Evolutionary conservation across 1,140 invertebrate species (phyloP).

Genomic region (Philopotamus ludificatus): DNA sequence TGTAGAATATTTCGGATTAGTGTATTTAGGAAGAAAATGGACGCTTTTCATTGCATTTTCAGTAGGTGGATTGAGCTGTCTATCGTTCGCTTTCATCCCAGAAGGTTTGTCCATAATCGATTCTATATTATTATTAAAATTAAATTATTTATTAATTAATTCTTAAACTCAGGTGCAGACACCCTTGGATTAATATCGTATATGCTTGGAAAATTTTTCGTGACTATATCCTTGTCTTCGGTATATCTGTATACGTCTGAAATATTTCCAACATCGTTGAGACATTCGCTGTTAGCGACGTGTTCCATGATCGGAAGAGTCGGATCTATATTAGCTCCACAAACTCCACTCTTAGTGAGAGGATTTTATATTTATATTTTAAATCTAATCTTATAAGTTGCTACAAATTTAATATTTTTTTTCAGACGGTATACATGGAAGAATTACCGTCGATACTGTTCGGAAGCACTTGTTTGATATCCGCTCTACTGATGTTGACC

Average conservation of each 20-base stretch:
- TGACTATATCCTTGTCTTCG: slow-evolving; percentile 62
- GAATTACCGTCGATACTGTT: slow-evolving; percentile 65
- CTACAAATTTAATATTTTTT: neutral
- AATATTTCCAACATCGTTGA: slow-evolving; percentile 64
- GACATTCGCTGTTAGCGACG: slow-evolving; percentile 61
- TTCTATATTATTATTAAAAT: neutral
- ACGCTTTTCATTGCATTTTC: slow-evolving; percentile 61
- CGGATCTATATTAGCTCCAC: slow-evolving; percentile 68
- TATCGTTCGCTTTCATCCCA: slow-evolving; percentile 32
- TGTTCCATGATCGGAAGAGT: slow-evolving; percentile 68
- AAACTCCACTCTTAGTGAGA: slow-evolving; percentile 63
- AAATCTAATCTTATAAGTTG: neutral
- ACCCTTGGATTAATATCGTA: slow-evolving; percentile 44
- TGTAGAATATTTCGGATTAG: slow-evolving; percentile 61
- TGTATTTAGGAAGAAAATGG: slow-evolving; percentile 63
- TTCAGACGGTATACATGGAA: slow-evolving; percentile 35
- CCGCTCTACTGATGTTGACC: slow-evolving; percentile 55
- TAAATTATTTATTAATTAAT: neutral
- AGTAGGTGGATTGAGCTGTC: slow-evolving; percentile 55
- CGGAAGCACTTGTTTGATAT: slow-evolving; percentile 59
- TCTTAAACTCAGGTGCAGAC: slow-evolving; percentile 32
- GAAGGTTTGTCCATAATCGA: slow-evolving; percentile 14
- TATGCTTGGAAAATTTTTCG: slow-evolving; percentile 67
- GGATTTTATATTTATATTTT: neutral
- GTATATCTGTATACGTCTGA: slow-evolving; percentile 67